Evolutionary conservation across 2,113 vertebrate species (phyloP).

Genomic region (Nothocercus nigrocapillus): DNA sequence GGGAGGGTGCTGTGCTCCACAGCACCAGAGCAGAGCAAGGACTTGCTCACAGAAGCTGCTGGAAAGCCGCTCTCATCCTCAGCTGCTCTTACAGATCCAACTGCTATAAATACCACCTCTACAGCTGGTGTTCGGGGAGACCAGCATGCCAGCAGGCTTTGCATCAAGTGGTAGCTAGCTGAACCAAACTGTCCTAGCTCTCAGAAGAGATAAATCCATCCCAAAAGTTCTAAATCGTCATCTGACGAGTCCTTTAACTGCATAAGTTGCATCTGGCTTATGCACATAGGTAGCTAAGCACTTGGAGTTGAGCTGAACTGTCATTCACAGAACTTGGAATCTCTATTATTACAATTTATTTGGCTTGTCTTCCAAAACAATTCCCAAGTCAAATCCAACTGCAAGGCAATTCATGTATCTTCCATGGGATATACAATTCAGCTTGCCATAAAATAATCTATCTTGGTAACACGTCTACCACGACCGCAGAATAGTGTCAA

Average conservation of each 20-base stretch:
- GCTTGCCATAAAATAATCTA: neutral
- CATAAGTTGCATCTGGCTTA: neutral
- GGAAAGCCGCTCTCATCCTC: constrained; percentile 69
- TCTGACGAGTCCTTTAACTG: accelerated
- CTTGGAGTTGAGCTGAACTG: neutral
- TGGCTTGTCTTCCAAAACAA: neutral
- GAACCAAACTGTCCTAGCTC: neutral
- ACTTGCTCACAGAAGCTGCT: constrained; percentile 62
- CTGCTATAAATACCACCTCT: constrained; percentile 73
- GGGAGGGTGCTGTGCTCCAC: neutral
- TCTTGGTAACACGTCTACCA: neutral
- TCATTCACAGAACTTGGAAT: neutral
- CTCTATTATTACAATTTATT: neutral
- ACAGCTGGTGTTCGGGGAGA: constrained; percentile 61
- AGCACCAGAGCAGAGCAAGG: neutral
- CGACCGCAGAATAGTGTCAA: neutral
- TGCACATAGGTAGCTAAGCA: accelerated
- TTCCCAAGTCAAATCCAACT: neutral
- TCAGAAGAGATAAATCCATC: neutral
- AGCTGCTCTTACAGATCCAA: constrained; percentile 71
- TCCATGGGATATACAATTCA: neutral
- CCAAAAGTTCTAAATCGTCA: neutral
- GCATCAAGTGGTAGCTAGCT: neutral
- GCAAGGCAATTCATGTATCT: neutral
- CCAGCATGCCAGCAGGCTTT: constrained; percentile 37